Evolutionary conservation across 2,113 vertebrate species (phyloP).

Genomic region (Barbus barbus): DNA sequence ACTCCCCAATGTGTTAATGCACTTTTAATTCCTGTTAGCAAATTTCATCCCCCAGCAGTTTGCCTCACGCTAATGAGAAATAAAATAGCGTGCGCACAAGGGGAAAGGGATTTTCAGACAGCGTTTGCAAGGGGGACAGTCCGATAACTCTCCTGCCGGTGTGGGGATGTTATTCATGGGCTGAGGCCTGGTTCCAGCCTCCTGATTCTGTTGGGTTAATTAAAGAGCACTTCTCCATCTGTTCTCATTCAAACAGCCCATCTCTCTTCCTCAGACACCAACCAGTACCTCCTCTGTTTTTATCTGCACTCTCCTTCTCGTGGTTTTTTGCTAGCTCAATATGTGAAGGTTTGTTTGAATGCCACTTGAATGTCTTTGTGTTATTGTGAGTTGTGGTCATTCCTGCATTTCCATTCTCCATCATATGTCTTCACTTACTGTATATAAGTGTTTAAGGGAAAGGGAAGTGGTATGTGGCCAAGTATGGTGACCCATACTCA

Average conservation of each 20-base stretch:
- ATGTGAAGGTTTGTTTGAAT: background rate
- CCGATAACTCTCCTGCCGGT: constrained; percentile 45
- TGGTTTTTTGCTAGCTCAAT: constrained; percentile 23
- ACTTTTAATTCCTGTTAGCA: constrained; percentile 87
- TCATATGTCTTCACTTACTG: too few relatives aligned
- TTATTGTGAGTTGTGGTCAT: background rate
- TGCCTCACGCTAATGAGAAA: constrained; percentile 82
- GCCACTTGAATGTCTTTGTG: background rate
- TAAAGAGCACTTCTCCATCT: constrained; percentile 84
- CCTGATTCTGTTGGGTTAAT: constrained; percentile 83
- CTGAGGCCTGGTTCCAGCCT: constrained; percentile 78
- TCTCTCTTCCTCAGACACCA: constrained; percentile 58
- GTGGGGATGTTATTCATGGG: constrained; percentile 79
- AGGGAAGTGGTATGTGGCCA: too few relatives aligned
- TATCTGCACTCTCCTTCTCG: constrained; percentile 46
- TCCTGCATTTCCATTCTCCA: background rate
- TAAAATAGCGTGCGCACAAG: constrained; percentile 71
- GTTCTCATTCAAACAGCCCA: constrained; percentile 76
- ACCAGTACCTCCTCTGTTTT: constrained; percentile 24
- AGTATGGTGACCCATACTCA: too few relatives aligned
- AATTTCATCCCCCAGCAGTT: constrained; percentile 86
- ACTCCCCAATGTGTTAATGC: constrained; percentile 84
- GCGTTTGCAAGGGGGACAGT: constrained; percentile 57
- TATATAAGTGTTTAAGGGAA: too few relatives aligned
- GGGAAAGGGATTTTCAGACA: constrained; percentile 31